These are phyloP conservation scores for Aromia moschata DNA, from an alignment of 2,888 invertebrate genomes.

Conservation along the genomic window DNA sequence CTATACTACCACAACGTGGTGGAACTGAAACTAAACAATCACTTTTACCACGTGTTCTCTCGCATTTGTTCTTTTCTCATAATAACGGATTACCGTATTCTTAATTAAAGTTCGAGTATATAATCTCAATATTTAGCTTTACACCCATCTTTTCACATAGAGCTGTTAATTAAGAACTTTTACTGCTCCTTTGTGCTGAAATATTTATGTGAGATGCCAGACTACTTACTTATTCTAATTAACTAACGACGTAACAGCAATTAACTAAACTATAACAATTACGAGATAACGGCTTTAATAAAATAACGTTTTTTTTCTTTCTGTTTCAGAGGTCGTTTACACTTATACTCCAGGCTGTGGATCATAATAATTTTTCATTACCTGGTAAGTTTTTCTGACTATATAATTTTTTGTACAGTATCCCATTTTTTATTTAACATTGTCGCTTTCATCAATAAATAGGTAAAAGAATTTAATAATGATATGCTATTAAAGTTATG, in stretches of 20 bases:
- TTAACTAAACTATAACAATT: not conserved
- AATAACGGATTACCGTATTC: too few relatives aligned
- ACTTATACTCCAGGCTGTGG: slow-evolving; percentile 89
- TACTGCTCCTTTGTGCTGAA: slow-evolving; percentile 25
- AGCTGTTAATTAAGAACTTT: slow-evolving; percentile 11
- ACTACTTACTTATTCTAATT: slow-evolving; percentile 25
- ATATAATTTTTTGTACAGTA: not conserved
- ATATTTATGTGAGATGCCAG: slow-evolving; percentile 31
- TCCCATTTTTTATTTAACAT: too few relatives aligned
- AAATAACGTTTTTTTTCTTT: slow-evolving; percentile 47
- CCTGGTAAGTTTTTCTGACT: slow-evolving; percentile 68
- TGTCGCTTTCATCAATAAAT: too few relatives aligned
- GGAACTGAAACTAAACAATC: too few relatives aligned
- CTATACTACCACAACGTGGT: not conserved
- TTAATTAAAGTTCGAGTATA: too few relatives aligned
- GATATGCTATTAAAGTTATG: too few relatives aligned
- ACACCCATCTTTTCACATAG: not conserved
- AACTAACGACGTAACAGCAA: not conserved
- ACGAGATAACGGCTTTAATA: slow-evolving; percentile 2
- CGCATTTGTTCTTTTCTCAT: too few relatives aligned
- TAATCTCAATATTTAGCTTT: too few relatives aligned
- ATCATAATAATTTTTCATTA: slow-evolving; percentile 79
- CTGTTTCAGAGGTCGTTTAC: slow-evolving; percentile 89
- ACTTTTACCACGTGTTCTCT: too few relatives aligned
- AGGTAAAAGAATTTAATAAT: too few relatives aligned